A percentile compares a stretch with the other conserved stretches of the same genome.
Evolutionary conservation across 2,113 vertebrate genomes (phyloP).

Genomic region (Danio rerio): GRCz12tu NC_133198.1:43996501-43997000

Average conservation of each 20-base stretch:
- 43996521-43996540: not conserved
- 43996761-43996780: not conserved
- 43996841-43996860: conserved; percentile 31
- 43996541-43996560: conserved; percentile 6
- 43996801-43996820: conserved; percentile 25
- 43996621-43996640: conserved; percentile 14
- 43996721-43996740: conserved; percentile 29
- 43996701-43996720: conserved; percentile 26
- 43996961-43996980: not conserved
- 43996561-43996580: conserved; percentile 9
- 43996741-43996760: not conserved
- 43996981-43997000: not conserved
- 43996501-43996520: not conserved
- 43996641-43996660: conserved; percentile 22
- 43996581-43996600: conserved; percentile 23
- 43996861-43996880: conserved; percentile 8
- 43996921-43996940: conserved; percentile 14
- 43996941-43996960: conserved; percentile 1
- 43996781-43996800: conserved; percentile 23
- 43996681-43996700: not conserved
- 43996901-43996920: conserved; percentile 31
- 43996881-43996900: conserved; percentile 15
- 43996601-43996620: conserved; percentile 26
- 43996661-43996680: not conserved
- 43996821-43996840: conserved; percentile 36